Percentiles rank a stretch among this genome's conserved stretches.
Conservation (phyloP, 2,888 invertebrate species). For the Euspilapteryx auroguttella region DNA sequence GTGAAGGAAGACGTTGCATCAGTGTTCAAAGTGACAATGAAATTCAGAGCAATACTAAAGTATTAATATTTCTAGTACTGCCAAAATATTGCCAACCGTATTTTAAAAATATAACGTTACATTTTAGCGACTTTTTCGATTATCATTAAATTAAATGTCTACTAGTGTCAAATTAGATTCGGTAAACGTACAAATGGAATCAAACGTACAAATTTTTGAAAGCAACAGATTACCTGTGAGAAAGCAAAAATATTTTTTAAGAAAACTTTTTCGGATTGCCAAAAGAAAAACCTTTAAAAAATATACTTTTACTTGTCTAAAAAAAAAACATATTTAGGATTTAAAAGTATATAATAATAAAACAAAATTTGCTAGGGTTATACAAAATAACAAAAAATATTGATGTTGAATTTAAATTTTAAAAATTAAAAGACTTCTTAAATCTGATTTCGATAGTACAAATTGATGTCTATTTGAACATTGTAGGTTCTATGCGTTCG, state of each 20-base stretch:
- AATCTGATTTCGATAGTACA: slow-evolving; percentile 61
- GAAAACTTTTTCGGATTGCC: slow-evolving; percentile 58
- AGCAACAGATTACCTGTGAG: too few species aligned
- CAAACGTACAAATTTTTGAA: slow-evolving; percentile 56
- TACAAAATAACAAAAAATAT: slow-evolving; percentile 15
- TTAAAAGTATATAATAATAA: slow-evolving; percentile 26
- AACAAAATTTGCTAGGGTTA: slow-evolving; percentile 18
- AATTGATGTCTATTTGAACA: slow-evolving; percentile 48
- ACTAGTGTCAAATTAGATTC: slow-evolving; percentile 57
- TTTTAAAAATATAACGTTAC: slow-evolving; percentile 47
- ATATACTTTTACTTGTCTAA: slow-evolving; percentile 23
- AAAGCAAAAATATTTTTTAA: slow-evolving; percentile 58
- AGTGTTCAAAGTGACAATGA: slow-evolving; percentile 58
- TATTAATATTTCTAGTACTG: slow-evolving; percentile 60
- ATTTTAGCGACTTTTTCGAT: slow-evolving; percentile 46
- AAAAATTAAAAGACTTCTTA: slow-evolving; percentile 53
- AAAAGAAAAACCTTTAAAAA: slow-evolving; percentile 50
- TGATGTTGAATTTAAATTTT: slow-evolving; percentile 32
- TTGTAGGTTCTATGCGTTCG: slow-evolving; percentile 51
- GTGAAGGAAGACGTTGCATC: slow-evolving; percentile 29
- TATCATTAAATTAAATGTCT: too few species aligned
- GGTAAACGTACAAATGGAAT: slow-evolving; percentile 58
- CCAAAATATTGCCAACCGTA: slow-evolving; percentile 59
- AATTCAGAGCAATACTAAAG: slow-evolving; percentile 61
- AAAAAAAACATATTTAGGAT: slow-evolving; percentile 43